Evolutionary conservation across 2,113 vertebrate species (phyloP).

Genomic region (Oreochromis aureus): DNA sequence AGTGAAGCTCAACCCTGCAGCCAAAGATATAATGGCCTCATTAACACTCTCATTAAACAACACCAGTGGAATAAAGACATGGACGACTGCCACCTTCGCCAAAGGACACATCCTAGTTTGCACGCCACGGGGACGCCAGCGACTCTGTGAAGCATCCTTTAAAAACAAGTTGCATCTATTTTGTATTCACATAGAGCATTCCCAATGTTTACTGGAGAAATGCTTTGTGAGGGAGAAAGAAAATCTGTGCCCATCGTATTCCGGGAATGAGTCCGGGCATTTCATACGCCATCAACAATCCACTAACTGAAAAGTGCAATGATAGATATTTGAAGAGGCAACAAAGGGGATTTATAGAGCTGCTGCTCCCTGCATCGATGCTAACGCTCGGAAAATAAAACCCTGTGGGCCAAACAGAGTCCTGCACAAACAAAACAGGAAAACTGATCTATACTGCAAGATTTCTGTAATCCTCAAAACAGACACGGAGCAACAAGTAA

Average conservation of each 20-base stretch:
- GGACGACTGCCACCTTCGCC: background rate
- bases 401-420: background rate
- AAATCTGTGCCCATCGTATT: background rate
- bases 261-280: accelerated
- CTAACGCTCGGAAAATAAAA: background rate
- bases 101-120: background rate
- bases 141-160: background rate
- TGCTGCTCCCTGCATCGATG: background rate
- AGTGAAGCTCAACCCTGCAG: background rate
- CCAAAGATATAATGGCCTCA: background rate
- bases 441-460: background rate
- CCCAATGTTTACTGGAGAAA: background rate
- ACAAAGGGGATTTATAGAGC: background rate
- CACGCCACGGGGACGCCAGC: background rate
- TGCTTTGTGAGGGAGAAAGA: background rate
- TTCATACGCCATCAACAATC: background rate
- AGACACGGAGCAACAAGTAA: background rate
- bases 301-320: background rate
- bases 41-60: conserved; percentile 12
- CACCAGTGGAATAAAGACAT: background rate
- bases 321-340: background rate
- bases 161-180: background rate
- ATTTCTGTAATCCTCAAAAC: background rate
- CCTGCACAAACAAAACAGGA: background rate
- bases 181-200: background rate